Evolutionary conservation across 2,888 invertebrate species (phyloP).

Genomic region (Chaitophorus viminalis): DNA sequence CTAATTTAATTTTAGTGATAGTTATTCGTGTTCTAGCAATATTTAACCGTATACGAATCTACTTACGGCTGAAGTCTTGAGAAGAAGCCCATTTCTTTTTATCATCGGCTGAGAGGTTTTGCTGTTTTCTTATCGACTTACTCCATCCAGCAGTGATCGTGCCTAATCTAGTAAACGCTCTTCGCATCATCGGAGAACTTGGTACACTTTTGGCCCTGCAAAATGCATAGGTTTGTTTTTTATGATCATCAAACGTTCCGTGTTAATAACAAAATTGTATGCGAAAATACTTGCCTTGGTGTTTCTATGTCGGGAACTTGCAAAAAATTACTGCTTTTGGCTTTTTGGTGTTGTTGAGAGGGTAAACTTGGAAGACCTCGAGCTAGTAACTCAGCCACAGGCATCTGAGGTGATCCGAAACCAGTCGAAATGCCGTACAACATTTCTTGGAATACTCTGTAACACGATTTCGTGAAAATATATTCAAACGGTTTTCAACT

Average conservation of each 20-base stretch:
- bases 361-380: constrained; percentile 87
- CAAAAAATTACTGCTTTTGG: constrained; percentile 90
- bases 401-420: constrained; percentile 92
- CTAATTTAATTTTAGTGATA: neutral
- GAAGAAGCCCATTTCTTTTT: constrained; percentile 93
- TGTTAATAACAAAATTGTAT: neutral
- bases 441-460: constrained; percentile 92
- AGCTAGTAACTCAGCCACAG: constrained; percentile 86
- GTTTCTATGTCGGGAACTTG: constrained; percentile 92
- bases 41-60: neutral
- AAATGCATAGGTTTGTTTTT: neutral
- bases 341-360: constrained; percentile 87
- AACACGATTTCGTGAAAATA: constrained; percentile 63
- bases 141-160: constrained; percentile 93
- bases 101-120: constrained; percentile 80
- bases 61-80: constrained; percentile 76
- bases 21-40: neutral
- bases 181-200: constrained; percentile 92
- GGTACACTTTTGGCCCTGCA: constrained; percentile 90
- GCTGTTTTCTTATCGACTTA: constrained; percentile 83
- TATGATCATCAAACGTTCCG: neutral
- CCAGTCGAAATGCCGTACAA: constrained; percentile 93
- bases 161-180: constrained; percentile 89
- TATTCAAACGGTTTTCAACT: neutral
- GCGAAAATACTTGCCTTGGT: constrained; percentile 70